These are phyloP conservation scores for Stenotaenia linearis DNA, from an alignment of 2,888 invertebrate genomes.

Conservation along the genomic window DNA sequence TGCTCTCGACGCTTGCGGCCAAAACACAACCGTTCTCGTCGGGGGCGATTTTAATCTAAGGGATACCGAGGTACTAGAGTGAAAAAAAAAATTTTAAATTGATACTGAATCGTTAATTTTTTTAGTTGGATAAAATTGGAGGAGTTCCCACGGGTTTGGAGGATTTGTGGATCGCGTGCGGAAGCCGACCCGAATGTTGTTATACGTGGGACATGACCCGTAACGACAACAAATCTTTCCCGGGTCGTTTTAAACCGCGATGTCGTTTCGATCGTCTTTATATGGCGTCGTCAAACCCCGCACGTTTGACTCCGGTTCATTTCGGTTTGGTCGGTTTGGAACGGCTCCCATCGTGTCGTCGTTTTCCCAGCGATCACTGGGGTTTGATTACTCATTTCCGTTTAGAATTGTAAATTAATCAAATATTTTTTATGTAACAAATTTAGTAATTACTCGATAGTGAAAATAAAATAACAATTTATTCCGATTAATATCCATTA, in stretches of 20 bases:
- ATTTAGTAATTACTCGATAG: too few species aligned
- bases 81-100: too few species aligned
- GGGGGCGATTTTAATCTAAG: conserved; percentile 58
- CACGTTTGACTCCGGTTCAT: conserved; percentile 46
- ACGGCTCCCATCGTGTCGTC: conserved; percentile 49
- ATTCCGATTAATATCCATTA: too few species aligned
- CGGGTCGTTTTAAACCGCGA: conserved; percentile 46
- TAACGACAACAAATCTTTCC: conserved; percentile 53
- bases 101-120: not conserved
- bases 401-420: not conserved
- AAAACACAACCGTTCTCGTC: conserved; percentile 49
- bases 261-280: conserved; percentile 56
- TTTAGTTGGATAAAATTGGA: conserved; percentile 45
- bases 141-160: conserved; percentile 48
- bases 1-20: conserved; percentile 41
- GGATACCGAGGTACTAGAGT: conserved; percentile 58
- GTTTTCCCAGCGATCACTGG: conserved; percentile 57
- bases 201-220: conserved; percentile 57
- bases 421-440: too few species aligned
- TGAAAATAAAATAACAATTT: too few species aligned
- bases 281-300: conserved; percentile 44
- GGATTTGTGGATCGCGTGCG: conserved; percentile 55
- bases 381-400: conserved; percentile 44
- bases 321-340: conserved; percentile 55
- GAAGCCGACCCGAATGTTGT: conserved; percentile 51